Base-by-base conservation (phyloP, 1,140 invertebrate genomes). In the Formica exsecta region DNA sequence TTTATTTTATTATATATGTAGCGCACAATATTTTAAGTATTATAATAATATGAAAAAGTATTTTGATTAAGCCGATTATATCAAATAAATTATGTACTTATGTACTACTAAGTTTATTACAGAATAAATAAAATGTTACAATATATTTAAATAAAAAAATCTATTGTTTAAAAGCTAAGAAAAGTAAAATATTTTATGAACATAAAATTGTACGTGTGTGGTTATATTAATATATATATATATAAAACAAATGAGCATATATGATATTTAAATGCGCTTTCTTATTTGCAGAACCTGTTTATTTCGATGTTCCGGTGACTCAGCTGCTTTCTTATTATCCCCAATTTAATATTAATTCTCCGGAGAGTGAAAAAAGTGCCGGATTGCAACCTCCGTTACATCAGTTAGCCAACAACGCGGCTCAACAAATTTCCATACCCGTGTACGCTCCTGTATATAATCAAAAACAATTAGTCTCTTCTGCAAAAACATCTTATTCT, bases 251-350 rank as follows among this genome's bases (percentile, higher is more conserved):
- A 19, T 44, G 0, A 22, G 9, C 3, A 4, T n/a, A 13, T 22
- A 0, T 70, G 13, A 59, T 54, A 57, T 59, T 71, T 44, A 29
- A 70, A 61, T 61, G 13, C 1, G 29, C 36, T 44, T 61, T 48
- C 57, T 83, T 13, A 70, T 61, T 86, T 76, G n/a, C 73, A 95
- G 94, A 88, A 54, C 81, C 83, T 36, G 77, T 93, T 65, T 95
- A 93, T 86, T 64, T 94, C 38, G 90, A 94, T 57, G 85, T 94
- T 68, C 94, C 94, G 6, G 92, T 91, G 89, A 91, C 87, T 79
- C 92, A 94, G 44, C 64, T 94, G 19, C 62, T 93, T 25, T 70
- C 92, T 7, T 94, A 94, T 79, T 93, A 94, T 83, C 91, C 91
- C 36, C 88, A 93, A 80, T 87, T 92, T 29, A 80, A 90, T 29